phyloP scores from a whole-genome alignment of 2,797 vertebrate species.

The Rhinichthys osculus region DNA sequence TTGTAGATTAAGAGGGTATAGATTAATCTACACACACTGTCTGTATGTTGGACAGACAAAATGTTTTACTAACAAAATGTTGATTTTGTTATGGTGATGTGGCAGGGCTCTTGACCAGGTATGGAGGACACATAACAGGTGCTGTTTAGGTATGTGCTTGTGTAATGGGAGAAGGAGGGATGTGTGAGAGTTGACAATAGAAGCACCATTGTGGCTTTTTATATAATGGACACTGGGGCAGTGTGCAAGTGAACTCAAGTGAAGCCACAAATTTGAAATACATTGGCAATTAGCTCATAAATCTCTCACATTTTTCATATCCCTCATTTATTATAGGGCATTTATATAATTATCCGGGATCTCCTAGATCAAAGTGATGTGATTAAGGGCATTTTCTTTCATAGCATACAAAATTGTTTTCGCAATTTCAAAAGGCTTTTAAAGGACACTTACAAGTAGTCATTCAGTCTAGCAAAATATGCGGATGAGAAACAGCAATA shows the following conservation, averaged over 20 bases:
- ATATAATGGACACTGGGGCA: constrained; percentile 36
- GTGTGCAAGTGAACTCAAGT: constrained; percentile 42
- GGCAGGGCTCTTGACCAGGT: constrained; percentile 26
- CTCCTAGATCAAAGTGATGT: constrained; percentile 25
- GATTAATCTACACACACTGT: neutral
- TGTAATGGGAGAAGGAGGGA: constrained; percentile 56
- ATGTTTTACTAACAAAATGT: neutral
- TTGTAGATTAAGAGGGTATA: neutral
- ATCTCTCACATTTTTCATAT: constrained; percentile 1
- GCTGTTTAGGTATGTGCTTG: constrained; percentile 33
- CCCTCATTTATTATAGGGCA: neutral
- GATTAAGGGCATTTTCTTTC: constrained; percentile 12
- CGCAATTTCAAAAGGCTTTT: neutral
- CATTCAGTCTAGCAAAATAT: constrained; percentile 4
- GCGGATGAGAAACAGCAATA: constrained; percentile 29
- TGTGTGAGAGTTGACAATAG: constrained; percentile 49
- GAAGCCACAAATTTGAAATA: neutral
- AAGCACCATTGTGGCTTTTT: constrained; percentile 41
- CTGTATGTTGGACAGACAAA: neutral
- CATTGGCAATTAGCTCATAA: constrained; percentile 9
- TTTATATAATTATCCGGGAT: constrained; percentile 11
- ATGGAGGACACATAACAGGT: constrained; percentile 26
- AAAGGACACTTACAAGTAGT: constrained; percentile 15
- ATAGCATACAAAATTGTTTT: neutral
- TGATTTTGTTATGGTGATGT: constrained; percentile 4